Evolutionary conservation across 2,888 invertebrate genomes (phyloP).

Genomic region (Phyllotreta striolata): DNA sequence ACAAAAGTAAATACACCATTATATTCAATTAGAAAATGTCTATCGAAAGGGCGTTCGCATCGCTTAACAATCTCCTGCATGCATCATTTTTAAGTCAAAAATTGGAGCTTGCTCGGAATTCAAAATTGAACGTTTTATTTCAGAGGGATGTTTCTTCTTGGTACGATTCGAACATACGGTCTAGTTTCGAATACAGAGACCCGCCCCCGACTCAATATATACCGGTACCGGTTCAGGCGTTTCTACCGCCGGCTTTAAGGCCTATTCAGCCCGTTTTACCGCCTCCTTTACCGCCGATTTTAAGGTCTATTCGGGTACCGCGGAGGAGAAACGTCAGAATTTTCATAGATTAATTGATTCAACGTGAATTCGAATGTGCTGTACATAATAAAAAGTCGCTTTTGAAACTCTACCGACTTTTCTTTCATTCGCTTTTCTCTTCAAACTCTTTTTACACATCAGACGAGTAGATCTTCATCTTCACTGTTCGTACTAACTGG

Average conservation of each 20-base stretch:
- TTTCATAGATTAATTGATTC: constrained; percentile 19
- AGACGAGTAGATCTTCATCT: constrained; percentile 7
- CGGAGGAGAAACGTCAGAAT: constrained; percentile 6
- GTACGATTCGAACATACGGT: too few relatives aligned
- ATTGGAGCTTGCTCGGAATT: background rate
- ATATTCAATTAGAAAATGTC: background rate
- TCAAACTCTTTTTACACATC: background rate
- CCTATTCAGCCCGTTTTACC: background rate
- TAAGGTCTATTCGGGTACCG: constrained; percentile 11
- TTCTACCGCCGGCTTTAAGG: too few relatives aligned
- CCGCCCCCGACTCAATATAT: too few relatives aligned
- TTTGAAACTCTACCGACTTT: constrained; percentile 11
- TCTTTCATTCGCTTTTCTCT: background rate
- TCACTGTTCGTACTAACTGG: background rate
- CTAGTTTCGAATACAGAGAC: too few relatives aligned
- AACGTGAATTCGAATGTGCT: background rate
- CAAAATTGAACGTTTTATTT: too few relatives aligned
- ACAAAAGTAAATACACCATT: constrained; percentile 69
- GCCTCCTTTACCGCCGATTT: background rate
- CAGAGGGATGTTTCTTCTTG: too few relatives aligned
- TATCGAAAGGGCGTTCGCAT: background rate
- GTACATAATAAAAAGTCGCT: constrained; percentile 2
- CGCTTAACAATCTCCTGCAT: background rate
- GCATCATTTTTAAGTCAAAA: background rate
- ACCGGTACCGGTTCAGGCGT: too few relatives aligned